Conservation (phyloP, 2,113 vertebrate species). For the Pseudorasbora parva region DNA sequence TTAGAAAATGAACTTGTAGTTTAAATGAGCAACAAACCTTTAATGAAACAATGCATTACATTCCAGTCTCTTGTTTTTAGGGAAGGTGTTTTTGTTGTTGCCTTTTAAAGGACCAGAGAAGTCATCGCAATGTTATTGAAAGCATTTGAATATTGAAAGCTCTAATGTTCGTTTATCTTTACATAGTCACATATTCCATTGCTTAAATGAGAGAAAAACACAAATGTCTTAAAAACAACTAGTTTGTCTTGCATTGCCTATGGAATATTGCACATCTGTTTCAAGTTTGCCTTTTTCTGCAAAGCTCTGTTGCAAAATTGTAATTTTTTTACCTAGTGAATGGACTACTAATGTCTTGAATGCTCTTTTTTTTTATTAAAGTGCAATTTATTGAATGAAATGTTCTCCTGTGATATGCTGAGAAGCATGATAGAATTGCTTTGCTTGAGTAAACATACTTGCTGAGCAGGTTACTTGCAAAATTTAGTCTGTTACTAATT, state of each 20-base stretch:
- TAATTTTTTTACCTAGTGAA: not conserved
- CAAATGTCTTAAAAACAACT: constrained; percentile 8
- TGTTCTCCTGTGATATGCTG: not conserved
- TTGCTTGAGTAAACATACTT: not conserved
- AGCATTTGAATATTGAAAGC: not conserved
- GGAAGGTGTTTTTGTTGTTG: not conserved
- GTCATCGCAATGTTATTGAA: not conserved
- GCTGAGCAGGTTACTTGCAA: too few relatives aligned
- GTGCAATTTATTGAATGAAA: not conserved
- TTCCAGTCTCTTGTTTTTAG: not conserved
- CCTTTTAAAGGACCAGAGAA: not conserved
- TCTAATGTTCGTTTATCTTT: not conserved
- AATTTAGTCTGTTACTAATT: too few relatives aligned
- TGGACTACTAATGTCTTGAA: constrained; percentile 1
- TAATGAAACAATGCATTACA: not conserved
- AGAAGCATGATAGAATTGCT: not conserved
- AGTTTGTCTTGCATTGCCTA: not conserved
- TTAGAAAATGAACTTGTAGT: not conserved
- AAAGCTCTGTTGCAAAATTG: not conserved
- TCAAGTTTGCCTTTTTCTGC: not conserved
- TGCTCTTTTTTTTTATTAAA: constrained; percentile 10
- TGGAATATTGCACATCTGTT: not conserved
- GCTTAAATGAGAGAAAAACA: not conserved
- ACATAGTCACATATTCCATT: not conserved
- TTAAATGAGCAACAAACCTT: not conserved